Evolutionary conservation across 2,797 vertebrate genomes (phyloP).

Genomic region (Sebastes reedi): DNA sequence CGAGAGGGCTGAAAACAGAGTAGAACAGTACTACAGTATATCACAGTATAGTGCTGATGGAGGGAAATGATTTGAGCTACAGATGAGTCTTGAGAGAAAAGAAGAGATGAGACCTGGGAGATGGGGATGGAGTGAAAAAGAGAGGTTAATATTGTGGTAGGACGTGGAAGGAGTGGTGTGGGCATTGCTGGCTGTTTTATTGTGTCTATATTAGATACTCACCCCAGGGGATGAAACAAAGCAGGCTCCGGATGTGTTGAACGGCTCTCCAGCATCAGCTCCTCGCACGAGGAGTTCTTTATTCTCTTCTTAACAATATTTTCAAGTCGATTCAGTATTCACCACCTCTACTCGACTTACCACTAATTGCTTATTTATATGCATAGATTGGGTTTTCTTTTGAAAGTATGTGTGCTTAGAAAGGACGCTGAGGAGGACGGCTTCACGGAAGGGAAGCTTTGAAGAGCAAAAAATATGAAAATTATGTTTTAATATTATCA

Average conservation of each 20-base stretch:
- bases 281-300: slow-evolving; percentile 22
- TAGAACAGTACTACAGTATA: not conserved
- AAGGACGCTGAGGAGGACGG: not conserved
- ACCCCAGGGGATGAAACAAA: slow-evolving; percentile 30
- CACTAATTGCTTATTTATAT: slow-evolving; percentile 49
- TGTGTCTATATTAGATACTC: slow-evolving; percentile 42
- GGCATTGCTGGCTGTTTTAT: slow-evolving; percentile 41
- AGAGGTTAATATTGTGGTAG: slow-evolving; percentile 29
- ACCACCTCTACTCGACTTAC: slow-evolving; percentile 10
- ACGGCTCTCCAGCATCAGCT: not conserved
- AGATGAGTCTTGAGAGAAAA: slow-evolving; percentile 31
- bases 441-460: slow-evolving; percentile 9
- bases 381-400: slow-evolving; percentile 44
- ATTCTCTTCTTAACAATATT: slow-evolving; percentile 28
- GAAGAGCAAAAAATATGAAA: slow-evolving; percentile 21
- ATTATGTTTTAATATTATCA: slow-evolving; percentile 1
- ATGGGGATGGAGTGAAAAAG: slow-evolving; percentile 11
- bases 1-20: slow-evolving; percentile 22
- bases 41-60: slow-evolving; percentile 28
- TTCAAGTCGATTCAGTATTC: slow-evolving; percentile 36
- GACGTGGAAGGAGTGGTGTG: slow-evolving; percentile 25
- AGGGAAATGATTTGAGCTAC: slow-evolving; percentile 33
- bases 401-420: slow-evolving; percentile 19
- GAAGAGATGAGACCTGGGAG: slow-evolving; percentile 1
- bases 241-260: slow-evolving; percentile 21